A percentile compares a stretch with the other conserved stretches of the same genome.
These are phyloP conservation scores for Schizopygopsis malacanthus DNA, from an alignment of 2,797 vertebrate species.

Conservation along the genomic window DNA sequence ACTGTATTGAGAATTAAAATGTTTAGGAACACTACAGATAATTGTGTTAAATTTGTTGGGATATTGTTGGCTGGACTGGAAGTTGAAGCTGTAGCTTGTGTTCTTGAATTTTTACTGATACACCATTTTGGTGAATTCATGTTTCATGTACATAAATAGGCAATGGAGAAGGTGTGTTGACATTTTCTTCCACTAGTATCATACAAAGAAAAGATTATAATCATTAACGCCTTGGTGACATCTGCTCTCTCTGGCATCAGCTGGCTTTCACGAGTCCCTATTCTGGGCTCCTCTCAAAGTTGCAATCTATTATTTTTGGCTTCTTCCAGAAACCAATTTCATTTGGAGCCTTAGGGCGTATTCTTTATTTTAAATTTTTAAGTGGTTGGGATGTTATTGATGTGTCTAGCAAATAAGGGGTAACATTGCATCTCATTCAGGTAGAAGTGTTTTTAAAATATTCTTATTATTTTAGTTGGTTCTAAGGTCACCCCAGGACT, in stretches of 20 bases:
- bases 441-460: not conserved
- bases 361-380: not conserved
- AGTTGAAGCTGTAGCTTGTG: conserved; percentile 2
- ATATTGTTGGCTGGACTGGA: not conserved
- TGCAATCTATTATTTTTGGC: conserved; percentile 34
- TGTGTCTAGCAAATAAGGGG: not conserved
- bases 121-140: not conserved
- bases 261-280: conserved; percentile 21
- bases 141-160: not conserved
- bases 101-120: not conserved
- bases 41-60: not conserved
- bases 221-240: conserved; percentile 42
- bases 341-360: conserved; percentile 10
- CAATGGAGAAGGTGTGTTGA: conserved; percentile 32
- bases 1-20: not conserved
- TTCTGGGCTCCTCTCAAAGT: conserved; percentile 20
- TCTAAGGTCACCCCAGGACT: not conserved
- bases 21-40: not conserved
- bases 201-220: conserved; percentile 36
- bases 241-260: conserved; percentile 46
- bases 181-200: conserved; percentile 17
- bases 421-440: conserved; percentile 5
- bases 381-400: not conserved
- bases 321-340: conserved; percentile 38
- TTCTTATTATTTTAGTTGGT: not conserved